phyloP scores from a whole-genome alignment of 92 coral and sea anemone species.

The Umimayanthus kanabou region DNA sequence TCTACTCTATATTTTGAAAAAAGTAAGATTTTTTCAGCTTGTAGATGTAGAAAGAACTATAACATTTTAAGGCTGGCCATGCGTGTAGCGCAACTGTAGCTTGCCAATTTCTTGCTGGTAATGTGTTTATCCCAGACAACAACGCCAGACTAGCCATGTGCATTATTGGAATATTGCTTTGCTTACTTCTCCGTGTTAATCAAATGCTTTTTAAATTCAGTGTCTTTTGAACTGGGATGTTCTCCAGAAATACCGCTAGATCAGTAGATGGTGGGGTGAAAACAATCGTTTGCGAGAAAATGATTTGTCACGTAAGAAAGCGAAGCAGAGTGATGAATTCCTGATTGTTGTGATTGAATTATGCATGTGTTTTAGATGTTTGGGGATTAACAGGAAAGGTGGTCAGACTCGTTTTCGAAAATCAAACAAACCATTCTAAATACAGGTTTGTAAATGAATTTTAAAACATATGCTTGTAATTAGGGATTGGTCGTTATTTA shows the following conservation, averaged over 20 bases:
- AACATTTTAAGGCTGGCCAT: no score
- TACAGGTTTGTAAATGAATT: not conserved
- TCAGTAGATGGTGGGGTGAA: not conserved
- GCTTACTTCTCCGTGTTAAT: not conserved
- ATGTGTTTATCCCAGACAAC: no score
- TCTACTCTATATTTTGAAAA: not conserved
- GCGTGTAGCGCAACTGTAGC: not conserved
- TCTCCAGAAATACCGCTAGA: not conserved
- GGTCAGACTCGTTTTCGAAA: not conserved
- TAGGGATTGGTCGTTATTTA: no score
- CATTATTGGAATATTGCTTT: not conserved
- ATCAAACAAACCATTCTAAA: not conserved
- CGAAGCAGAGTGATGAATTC: not conserved
- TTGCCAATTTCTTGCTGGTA: not conserved
- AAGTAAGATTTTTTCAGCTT: not conserved
- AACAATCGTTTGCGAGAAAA: not conserved
- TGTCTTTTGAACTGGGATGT: not conserved
- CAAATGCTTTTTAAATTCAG: not conserved
- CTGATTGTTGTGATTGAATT: not conserved
- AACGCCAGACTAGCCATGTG: not conserved
- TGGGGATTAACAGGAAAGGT: not conserved
- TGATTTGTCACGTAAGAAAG: not conserved
- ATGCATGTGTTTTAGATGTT: constrained; percentile 1
- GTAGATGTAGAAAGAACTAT: not conserved
- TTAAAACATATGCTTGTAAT: no score